Percentiles rank a stretch among this genome's conserved stretches.
Conservation (phyloP, 2,797 vertebrate genomes). For the Malacoctenus gilli region DNA sequence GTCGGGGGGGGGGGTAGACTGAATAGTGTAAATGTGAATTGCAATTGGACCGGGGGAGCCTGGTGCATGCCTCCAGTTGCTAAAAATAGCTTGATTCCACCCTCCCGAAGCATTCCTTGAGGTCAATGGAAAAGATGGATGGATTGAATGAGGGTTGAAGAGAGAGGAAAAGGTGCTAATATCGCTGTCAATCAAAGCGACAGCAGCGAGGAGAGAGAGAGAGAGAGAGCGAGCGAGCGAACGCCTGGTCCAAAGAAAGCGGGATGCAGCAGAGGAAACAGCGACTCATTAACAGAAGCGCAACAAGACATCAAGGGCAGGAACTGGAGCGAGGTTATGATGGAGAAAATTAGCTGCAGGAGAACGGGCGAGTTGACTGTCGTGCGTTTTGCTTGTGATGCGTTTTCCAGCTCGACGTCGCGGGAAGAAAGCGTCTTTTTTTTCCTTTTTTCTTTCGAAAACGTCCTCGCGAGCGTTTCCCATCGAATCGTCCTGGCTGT, state of each 20-base stretch:
- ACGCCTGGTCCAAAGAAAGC: background rate
- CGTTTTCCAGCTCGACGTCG: too few relatives aligned
- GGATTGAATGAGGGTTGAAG: constrained; percentile 56
- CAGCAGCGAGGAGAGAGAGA: background rate
- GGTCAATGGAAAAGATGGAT: constrained; percentile 43
- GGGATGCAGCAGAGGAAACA: background rate
- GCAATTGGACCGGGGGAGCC: constrained; percentile 3
- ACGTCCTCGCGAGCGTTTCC: background rate
- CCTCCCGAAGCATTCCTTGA: constrained; percentile 39
- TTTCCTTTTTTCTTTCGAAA: too few relatives aligned
- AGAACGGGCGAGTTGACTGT: too few relatives aligned
- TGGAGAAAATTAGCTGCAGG: constrained; percentile 2
- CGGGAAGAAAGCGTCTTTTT: too few relatives aligned
- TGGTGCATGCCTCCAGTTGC: constrained; percentile 29
- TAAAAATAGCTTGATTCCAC: constrained; percentile 68
- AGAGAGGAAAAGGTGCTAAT: constrained; percentile 59
- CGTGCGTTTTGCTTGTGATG: too few relatives aligned
- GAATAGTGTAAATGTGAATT: background rate
- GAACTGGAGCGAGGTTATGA: background rate
- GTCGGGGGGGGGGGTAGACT: too few relatives aligned
- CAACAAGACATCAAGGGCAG: constrained; percentile 5
- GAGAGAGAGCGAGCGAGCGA: background rate
- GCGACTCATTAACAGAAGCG: constrained; percentile 22
- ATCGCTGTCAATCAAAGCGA: constrained; percentile 68
- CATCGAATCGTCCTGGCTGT: background rate